Base-by-base conservation (phyloP, 2,888 invertebrate genomes). In the Julus scandinavius region DNA sequence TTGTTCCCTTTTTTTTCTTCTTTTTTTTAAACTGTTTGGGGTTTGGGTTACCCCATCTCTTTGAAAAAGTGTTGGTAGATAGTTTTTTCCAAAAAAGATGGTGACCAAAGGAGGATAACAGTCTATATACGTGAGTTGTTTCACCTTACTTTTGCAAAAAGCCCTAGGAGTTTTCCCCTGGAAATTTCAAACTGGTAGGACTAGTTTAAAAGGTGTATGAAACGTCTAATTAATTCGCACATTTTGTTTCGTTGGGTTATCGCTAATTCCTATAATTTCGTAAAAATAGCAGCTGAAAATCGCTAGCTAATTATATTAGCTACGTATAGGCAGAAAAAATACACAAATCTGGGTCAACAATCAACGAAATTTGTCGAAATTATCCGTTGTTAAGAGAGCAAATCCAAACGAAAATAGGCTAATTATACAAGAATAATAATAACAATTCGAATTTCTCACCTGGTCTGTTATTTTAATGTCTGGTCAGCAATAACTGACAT, bases 391-490 rank as follows among this genome's bases (percentile, higher is more conserved):
- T 11, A 13, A 54, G 15, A 11, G 54, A 54, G 29, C 13, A 17
- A 15, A 0, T 15, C 9, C 54, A 54, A 54, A 54, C 54, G 13
- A 63, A 63, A 63, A 17, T 63, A n/a, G 63, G 63, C n/a, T 63
- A 63, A 63, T 63, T n/a, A n/a, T 5, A n/a, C 45, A 45, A 45
- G 45, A 45, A 45, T 63, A 63, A 63, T 63, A 6, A 17, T n/a
- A 58, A 58, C 15, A 63, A 63, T 6, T n/a, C 17, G 13, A 63
- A 63, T 63, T 63, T 63, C 63, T 63, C 63, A n/a, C 63, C 13
- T 6, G n/a, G 63, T 63, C n/a, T 63, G 63, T 63, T 63, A 63
- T 63, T 63, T 63, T n/a, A 63, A 17, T 63, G 63, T 63, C 63
- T 63, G 63, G 63, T 1, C n/a, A n/a, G 63, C 13, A 63, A 17